phyloP scores from a whole-genome alignment of 2,888 invertebrate species.

The Iselma pallidipennis region DNA sequence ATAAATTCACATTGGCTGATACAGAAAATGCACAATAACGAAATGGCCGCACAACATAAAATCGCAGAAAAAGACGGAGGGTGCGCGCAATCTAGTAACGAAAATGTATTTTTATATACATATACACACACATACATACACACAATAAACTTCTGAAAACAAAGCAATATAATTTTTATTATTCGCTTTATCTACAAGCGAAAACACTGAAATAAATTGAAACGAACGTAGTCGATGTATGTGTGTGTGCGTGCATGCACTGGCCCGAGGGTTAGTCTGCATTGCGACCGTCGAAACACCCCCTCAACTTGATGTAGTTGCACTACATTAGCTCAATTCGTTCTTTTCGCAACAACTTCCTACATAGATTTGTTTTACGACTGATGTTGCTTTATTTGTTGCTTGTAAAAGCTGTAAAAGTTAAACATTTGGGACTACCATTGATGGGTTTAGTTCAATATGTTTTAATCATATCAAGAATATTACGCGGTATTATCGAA shows the following conservation, averaged over 20 bases:
- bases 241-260: background rate
- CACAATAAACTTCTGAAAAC: background rate
- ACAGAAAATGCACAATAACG: slow-evolving; percentile 1
- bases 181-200: background rate
- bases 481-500: too few species aligned
- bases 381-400: slow-evolving; percentile 2
- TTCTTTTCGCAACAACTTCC: slow-evolving; percentile 4
- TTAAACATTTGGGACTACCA: background rate
- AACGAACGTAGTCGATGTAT: slow-evolving; percentile 2
- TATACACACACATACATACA: background rate
- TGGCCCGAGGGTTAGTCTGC: background rate
- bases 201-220: slow-evolving; percentile 3
- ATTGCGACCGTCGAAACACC: slow-evolving; percentile 1
- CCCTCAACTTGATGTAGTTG: slow-evolving; percentile 8
- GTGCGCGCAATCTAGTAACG: background rate
- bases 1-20: background rate
- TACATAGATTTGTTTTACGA: slow-evolving; percentile 7
- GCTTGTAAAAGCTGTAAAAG: background rate
- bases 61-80: background rate
- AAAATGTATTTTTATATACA: slow-evolving; percentile 2
- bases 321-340: slow-evolving; percentile 7
- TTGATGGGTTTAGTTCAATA: too few species aligned
- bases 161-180: slow-evolving; percentile 7
- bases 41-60: background rate
- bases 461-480: too few species aligned